phyloP scores from a whole-genome alignment of 2,888 invertebrate genomes.

The Thereva nobilitata region DNA sequence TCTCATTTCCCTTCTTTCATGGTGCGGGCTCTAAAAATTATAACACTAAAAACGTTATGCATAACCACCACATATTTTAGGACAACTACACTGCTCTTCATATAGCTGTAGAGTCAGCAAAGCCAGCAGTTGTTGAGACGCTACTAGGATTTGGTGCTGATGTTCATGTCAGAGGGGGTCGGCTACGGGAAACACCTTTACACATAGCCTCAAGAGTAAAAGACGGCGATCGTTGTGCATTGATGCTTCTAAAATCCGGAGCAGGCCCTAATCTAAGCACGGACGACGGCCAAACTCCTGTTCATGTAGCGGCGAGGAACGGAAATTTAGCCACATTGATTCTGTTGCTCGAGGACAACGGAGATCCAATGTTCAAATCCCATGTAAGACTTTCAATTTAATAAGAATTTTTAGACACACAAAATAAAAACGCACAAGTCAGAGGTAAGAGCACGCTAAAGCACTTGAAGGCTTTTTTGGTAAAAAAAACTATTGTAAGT shows the following conservation, averaged over 20 bases:
- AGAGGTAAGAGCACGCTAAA: background rate
- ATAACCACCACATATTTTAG: constrained; percentile 58
- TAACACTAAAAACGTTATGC: no score
- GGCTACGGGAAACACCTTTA: constrained; percentile 89
- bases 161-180: constrained; percentile 91
- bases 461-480: constrained; percentile 2
- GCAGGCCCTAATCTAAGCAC: constrained; percentile 95
- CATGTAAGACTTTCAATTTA: constrained; percentile 65
- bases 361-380: constrained; percentile 88
- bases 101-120: constrained; percentile 93
- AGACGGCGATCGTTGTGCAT: constrained; percentile 89
- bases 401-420: background rate
- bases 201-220: constrained; percentile 95
- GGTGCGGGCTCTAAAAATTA: no score
- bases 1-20: background rate
- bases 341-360: constrained; percentile 89
- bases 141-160: constrained; percentile 95
- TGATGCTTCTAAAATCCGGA: constrained; percentile 97
- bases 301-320: constrained; percentile 92
- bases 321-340: constrained; percentile 87
- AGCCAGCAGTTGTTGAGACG: constrained; percentile 93
- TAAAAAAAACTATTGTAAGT: background rate
- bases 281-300: constrained; percentile 95
- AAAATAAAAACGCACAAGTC: background rate
- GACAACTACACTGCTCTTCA: constrained; percentile 98